These are phyloP conservation scores for Cebidichthys violaceus DNA, from an alignment of 2,113 vertebrate species.

Conservation along the genomic window DNA sequence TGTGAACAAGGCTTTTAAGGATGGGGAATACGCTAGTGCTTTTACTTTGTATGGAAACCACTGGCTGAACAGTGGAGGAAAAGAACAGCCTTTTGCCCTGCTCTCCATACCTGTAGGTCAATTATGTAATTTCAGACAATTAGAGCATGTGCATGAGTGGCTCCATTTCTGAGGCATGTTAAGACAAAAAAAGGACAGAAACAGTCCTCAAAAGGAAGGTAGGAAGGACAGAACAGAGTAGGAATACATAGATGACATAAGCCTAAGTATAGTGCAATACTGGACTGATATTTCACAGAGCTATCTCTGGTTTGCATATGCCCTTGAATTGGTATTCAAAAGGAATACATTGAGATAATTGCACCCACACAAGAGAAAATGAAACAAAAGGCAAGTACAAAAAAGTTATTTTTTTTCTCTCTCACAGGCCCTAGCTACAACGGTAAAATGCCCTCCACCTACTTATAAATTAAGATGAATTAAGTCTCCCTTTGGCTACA, in stretches of 20 bases:
- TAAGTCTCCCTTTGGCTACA: slow-evolving; percentile 9
- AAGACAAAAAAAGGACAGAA: slow-evolving; percentile 40
- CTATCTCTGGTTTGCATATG: not conserved
- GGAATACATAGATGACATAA: slow-evolving; percentile 14
- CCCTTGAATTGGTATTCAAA: not conserved
- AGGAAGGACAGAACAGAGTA: not conserved
- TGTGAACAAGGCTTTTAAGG: slow-evolving; percentile 3
- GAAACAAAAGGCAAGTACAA: slow-evolving; percentile 3
- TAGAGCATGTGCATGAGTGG: slow-evolving; percentile 38
- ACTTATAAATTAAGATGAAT: slow-evolving; percentile 38
- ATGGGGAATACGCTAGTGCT: not conserved
- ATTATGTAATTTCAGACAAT: slow-evolving; percentile 61
- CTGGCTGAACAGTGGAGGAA: slow-evolving; percentile 26
- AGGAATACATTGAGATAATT: slow-evolving; percentile 7
- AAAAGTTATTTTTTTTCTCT: not conserved
- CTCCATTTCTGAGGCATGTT: slow-evolving; percentile 32
- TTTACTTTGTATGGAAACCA: slow-evolving; percentile 21
- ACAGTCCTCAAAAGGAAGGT: slow-evolving; percentile 17
- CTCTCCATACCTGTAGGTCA: slow-evolving; percentile 55
- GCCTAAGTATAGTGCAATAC: not conserved
- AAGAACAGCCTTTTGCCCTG: slow-evolving; percentile 40
- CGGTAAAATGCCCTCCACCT: slow-evolving; percentile 27
- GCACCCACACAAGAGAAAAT: slow-evolving; percentile 21
- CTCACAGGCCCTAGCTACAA: not conserved
- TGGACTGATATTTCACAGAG: not conserved